Conservation (phyloP, 92 coral and sea anemone species). For the Paramuricea clavata region DNA sequence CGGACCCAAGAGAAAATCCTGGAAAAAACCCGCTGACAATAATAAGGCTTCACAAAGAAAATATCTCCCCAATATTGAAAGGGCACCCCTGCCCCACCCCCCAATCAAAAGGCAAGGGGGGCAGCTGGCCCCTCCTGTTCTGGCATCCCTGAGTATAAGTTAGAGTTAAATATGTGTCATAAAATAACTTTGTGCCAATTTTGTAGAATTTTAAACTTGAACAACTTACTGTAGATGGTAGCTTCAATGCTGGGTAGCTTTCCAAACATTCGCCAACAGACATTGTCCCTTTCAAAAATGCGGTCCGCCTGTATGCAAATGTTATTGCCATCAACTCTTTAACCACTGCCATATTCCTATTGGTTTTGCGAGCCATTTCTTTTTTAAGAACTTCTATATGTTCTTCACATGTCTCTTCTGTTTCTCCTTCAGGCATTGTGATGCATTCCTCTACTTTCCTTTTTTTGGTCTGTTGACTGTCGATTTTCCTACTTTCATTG, state of each 20-base stretch:
- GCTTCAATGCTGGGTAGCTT: conserved; percentile 52
- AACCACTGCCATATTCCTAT: conserved; percentile 37
- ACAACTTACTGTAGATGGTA: conserved; percentile 40
- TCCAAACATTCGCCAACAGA: conserved; percentile 21
- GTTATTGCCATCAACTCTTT: conserved; percentile 57
- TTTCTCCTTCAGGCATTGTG: conserved; percentile 60
- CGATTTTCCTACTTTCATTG: not conserved
- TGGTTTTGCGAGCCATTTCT: conserved; percentile 55
- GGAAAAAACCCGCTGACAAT: no score
- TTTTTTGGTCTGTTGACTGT: conserved; percentile 6
- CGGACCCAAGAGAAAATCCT: no score
- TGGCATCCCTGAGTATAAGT: no score
- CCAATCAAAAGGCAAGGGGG: no score
- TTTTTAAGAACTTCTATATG: conserved; percentile 35
- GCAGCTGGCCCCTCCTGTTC: no score
- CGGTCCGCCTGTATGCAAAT: conserved; percentile 40
- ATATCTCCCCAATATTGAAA: no score
- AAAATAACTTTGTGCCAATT: no score
- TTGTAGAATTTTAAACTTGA: no score
- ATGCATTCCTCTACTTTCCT: conserved; percentile 12
- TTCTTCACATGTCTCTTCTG: conserved; percentile 61
- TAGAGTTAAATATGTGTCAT: no score
- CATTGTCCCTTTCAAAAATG: conserved; percentile 21
- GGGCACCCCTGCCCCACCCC: no score
- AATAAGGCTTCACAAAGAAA: no score